Percentiles rank a stretch among this genome's conserved stretches.
Evolutionary conservation across 2,888 invertebrate species (phyloP).

Genomic region (Lasioglossum calceatum): DNA sequence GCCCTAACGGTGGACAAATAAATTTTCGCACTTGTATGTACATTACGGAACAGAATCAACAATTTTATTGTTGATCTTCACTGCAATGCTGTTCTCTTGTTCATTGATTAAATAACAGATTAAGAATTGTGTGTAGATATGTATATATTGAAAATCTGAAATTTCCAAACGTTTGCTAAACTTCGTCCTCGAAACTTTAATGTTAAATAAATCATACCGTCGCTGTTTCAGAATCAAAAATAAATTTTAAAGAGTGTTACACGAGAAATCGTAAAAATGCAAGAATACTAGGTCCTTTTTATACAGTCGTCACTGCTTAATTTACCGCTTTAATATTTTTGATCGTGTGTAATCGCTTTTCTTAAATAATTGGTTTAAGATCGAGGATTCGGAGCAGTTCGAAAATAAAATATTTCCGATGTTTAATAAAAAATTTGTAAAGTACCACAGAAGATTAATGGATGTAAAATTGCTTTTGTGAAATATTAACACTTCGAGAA

Average conservation of each 20-base stretch:
- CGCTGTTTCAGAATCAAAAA: constrained; percentile 13
- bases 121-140: neutral
- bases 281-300: constrained; percentile 7
- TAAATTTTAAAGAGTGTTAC: constrained; percentile 3
- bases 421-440: constrained; percentile 7
- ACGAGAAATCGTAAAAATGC: constrained; percentile 29
- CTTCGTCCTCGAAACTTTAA: neutral
- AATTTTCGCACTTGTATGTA: constrained; percentile 23
- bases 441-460: neutral
- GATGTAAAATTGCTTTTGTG: constrained; percentile 8
- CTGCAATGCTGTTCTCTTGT: constrained; percentile 24
- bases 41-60: constrained; percentile 20
- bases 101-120: constrained; percentile 28
- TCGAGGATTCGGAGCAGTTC: neutral
- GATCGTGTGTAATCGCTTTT: neutral
- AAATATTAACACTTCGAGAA: constrained; percentile 26
- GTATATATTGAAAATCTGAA: constrained; percentile 3
- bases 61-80: constrained; percentile 35
- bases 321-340: neutral
- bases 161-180: neutral
- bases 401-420: neutral
- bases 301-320: constrained; percentile 1
- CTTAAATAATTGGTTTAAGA: neutral
- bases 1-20: constrained; percentile 50
- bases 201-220: neutral